These are phyloP conservation scores for Macrosoma leucophasiata DNA, from an alignment of 2,888 invertebrate species.

Conservation along the genomic window DNA sequence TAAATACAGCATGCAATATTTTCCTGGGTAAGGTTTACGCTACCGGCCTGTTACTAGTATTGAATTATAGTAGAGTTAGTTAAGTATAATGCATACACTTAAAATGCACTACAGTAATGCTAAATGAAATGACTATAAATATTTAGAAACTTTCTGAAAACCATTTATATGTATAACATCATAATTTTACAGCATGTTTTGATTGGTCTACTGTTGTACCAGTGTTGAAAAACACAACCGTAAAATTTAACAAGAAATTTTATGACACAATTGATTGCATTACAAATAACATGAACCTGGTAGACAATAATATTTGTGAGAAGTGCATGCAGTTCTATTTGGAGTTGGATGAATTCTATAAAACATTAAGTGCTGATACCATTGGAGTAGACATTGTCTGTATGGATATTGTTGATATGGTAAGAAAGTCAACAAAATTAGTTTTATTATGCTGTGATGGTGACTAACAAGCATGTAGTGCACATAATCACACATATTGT, in stretches of 20 bases:
- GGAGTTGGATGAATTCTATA: constrained; percentile 74
- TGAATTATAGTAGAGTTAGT: no score
- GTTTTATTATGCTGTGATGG: not conserved
- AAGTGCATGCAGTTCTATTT: constrained; percentile 73
- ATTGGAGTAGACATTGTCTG: constrained; percentile 77
- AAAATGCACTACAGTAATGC: no score
- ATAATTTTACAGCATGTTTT: constrained; percentile 73
- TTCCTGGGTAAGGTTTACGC: no score
- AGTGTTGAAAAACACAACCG: constrained; percentile 64
- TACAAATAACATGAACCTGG: constrained; percentile 34
- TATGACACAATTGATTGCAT: constrained; percentile 64
- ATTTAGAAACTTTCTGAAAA: not conserved
- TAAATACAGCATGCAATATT: no score
- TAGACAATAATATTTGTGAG: constrained; percentile 58
- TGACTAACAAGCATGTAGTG: no score
- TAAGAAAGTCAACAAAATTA: constrained; percentile 41
- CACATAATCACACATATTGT: no score
- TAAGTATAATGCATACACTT: no score
- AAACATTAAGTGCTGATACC: constrained; percentile 68
- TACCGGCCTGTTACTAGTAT: no score
- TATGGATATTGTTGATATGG: constrained; percentile 81
- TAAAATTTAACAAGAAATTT: constrained; percentile 60
- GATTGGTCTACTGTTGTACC: constrained; percentile 56
- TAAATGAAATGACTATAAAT: not conserved
- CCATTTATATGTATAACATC: constrained; percentile 7